Evolutionary conservation across 2,113 vertebrate genomes (phyloP), one percentile per base, ranked within the genome.

Genomic region (Nymphicus hollandicus): DNA sequence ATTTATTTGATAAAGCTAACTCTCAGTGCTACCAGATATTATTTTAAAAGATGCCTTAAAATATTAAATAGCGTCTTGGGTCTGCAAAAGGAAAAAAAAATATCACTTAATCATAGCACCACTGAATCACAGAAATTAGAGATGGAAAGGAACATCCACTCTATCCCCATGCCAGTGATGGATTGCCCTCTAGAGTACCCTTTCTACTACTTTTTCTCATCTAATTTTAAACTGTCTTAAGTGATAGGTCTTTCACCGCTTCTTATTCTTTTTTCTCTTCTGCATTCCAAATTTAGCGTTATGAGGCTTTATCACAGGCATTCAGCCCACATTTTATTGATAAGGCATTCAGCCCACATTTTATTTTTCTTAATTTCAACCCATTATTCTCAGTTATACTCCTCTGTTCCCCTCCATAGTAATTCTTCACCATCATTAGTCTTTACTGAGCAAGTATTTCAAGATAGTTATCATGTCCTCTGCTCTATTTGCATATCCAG

Each of bases 301-400:
- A 39, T 17, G 16, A 76, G 89, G 73, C 72, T 93, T 94, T 84
- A 53, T 53, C 60, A 53, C 68, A 41, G 43, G 80, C 90, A 79
- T 60, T 76, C 33, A 28, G 69, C 77, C 72, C 72, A 85, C 56
- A 39, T 91, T 81, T 91, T 92, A 88, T 86, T 92, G 39, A 41
- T 41, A 41, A 41, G 47, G 80, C 90, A 79, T 60, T 76, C 33
- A 28, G 69, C 77, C 72, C 72, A 85, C 56, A 39, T 91, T 84
- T 91, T 92, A 88, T 86, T 94, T 95, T 92, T 91, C 89, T 84
- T 89, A 87, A 95, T 95, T 95, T 89, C 93, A 87, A 65, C 7
- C 46, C 86, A 96, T 92, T 96, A 76, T 81, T 91, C 89, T 92
- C 69, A 81, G 77, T 89, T 91, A 81, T 41, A 64, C 25, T 58